Base-by-base conservation (phyloP, 2,113 vertebrate genomes). In the Peromyscus californicus region DNA sequence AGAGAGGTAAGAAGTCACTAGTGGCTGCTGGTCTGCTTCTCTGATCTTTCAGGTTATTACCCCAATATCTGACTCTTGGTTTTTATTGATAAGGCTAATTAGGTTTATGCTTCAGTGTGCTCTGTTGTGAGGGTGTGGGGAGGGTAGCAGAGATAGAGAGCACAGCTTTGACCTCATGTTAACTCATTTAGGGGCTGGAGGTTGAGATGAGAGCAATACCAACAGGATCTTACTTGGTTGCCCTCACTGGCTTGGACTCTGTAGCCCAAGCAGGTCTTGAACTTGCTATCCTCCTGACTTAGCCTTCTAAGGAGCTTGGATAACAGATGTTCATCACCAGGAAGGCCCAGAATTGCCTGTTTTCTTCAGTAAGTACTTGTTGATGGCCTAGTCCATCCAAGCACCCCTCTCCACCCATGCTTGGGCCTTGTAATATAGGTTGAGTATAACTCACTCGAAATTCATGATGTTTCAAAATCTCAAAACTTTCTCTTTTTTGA, bases 121-220 rank as follows among this genome's bases (percentile, higher is more conserved):
- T 51, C 15, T 79, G 5, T 79, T 79, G 42, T 24, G 26, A 11
- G 42, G 5, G 26, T 51, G 6, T 54, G 4, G 21, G 0, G 3
- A 11, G 1, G 7, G 22, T 9, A 5, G 29, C 7, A 12, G n/a
- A 42, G 39, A 36, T 13, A 19, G 7, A 24, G 36, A 42, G 22
- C 57, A 83, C 79, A 82, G 33, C 51, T 57, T 26, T 11, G 26
- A 39, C 1, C 42, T 26, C 36, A 3, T n/a, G 51, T 65, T 24
- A 9, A 0, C 0, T 45, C 17, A 0, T 61, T 88, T 91, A 39
- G 15, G 51, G 75, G 6, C 15, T 9, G n/a, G 59, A 79, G 88
- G 54, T 7, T 7, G 54, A 48, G 7, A 3, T 36, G 33, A 36
- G 19, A 39, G 78, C 54, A 36, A 0, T 83, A 4, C 26, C 31